These are phyloP conservation scores for Passer montanus DNA, from an alignment of 2,113 vertebrate genomes.

Conservation along the genomic window DNA sequence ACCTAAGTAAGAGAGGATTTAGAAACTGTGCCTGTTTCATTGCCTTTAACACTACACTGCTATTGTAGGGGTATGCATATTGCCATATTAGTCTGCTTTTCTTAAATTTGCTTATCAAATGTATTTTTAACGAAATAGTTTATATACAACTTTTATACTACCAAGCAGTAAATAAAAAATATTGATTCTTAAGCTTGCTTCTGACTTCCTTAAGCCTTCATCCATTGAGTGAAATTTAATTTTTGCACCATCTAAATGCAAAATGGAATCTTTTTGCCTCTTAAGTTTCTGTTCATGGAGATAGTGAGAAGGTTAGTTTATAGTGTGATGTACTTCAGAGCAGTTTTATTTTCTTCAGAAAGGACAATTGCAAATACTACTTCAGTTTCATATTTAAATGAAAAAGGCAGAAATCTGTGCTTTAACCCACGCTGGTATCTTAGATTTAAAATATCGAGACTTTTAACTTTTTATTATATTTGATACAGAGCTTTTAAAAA, in stretches of 20 bases:
- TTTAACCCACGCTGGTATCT: not conserved
- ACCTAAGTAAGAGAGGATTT: not conserved
- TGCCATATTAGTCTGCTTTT: constrained; percentile 27
- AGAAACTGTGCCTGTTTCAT: not conserved
- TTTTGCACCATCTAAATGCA: not conserved
- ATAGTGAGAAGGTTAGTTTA: not conserved
- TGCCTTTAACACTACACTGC: constrained; percentile 57
- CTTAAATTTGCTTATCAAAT: constrained; percentile 51
- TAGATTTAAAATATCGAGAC: not conserved
- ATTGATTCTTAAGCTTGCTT: not conserved
- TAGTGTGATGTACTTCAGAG: not conserved
- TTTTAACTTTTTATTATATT: not conserved
- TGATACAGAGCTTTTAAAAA: not conserved
- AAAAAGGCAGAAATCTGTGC: not conserved
- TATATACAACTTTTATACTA: constrained; percentile 78
- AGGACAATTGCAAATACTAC: not conserved
- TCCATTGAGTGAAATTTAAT: not conserved
- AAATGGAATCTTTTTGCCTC: not conserved
- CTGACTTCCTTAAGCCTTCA: not conserved
- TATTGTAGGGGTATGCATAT: not conserved
- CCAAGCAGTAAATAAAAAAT: constrained; percentile 71
- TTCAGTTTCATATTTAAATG: not conserved
- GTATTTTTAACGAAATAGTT: constrained; percentile 79
- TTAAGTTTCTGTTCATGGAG: not conserved
- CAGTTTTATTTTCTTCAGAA: not conserved